Base-by-base conservation (phyloP, 2,888 invertebrate genomes). In the Pherbina coryleti region DNA sequence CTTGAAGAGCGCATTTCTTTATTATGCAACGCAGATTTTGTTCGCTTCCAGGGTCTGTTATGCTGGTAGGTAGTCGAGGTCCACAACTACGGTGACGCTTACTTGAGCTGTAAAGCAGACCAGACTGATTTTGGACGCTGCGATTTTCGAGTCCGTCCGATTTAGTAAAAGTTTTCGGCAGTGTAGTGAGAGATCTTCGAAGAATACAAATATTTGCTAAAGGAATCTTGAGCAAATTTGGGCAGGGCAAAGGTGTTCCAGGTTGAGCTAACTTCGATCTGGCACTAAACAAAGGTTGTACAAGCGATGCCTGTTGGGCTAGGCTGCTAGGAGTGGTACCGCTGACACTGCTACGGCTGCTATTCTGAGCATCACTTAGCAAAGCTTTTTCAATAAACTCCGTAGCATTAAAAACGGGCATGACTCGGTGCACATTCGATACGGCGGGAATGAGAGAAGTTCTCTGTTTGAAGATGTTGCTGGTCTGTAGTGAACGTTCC, bases 361-460 rank as follows among this genome's bases (percentile, higher is more conserved):
- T 87, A 69, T 82, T 85, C 37, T 81, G 55, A 0, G 84, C 81
- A 37, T 83, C 85, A 51, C 82, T 82, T 79, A 87, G 82, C 34
- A 83, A 84, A 44, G 44, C 14, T 78, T 85, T 88, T 77, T 88
- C 88, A 70, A 88, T 85, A 44, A 87, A 87, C 14, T 88, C 87
- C 8, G 88, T 88, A 51, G 88, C 88, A 80, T 88, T 88, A 77
- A 86, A 88, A 22, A 87, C 86, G 79, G 88, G 88, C 88, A 88
- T 88, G 51, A 86, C 85, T 11, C 86, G 86, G 60, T 85, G 85
- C 5, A 84, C 84, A 11, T 86, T 84, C 11, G 85, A 83, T 2
- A 83, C 80, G 5, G 84, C 79, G 8, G 86, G 81, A 17, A 83
- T 79, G 5, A 84, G 75, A 22, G 84, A 81, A 5, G 83, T 83